Evolutionary conservation across 2,888 invertebrate genomes (phyloP).

Genomic region (Cactoblastis cactorum): DNA sequence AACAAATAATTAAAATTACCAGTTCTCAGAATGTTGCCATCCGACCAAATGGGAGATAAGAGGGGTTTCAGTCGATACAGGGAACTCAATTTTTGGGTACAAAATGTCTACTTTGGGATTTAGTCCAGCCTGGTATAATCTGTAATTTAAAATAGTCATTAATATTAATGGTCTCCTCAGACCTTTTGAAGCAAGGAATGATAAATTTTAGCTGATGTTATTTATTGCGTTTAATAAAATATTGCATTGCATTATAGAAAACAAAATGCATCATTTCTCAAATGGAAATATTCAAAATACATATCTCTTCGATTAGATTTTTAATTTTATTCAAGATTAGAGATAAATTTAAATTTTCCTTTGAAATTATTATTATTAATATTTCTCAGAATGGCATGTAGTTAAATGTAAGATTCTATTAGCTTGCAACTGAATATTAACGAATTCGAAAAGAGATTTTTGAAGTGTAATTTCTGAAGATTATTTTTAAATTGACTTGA

Average conservation of each 20-base stretch:
- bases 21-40: conserved; percentile 88
- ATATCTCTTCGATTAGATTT: no score
- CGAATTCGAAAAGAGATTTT: no score
- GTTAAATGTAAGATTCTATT: no score
- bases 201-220: neutral
- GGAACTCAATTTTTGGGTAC: conserved; percentile 85
- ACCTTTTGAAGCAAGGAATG: neutral
- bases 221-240: neutral
- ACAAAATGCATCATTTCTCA: no score
- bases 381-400: no score
- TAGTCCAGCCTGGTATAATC: conserved; percentile 85
- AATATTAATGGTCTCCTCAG: conserved; percentile 12
- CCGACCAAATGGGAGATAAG: conserved; percentile 86
- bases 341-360: no score
- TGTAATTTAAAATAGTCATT: conserved; percentile 37
- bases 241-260: neutral
- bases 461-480: no score
- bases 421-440: no score
- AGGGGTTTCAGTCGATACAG: conserved; percentile 91
- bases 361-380: no score
- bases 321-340: no score
- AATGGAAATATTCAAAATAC: no score
- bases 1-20: conserved; percentile 48
- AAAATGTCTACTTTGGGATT: conserved; percentile 84
- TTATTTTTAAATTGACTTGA: no score